Evolutionary conservation across 1,140 invertebrate genomes (phyloP).

Genomic region (Drosophila tristis): DNA sequence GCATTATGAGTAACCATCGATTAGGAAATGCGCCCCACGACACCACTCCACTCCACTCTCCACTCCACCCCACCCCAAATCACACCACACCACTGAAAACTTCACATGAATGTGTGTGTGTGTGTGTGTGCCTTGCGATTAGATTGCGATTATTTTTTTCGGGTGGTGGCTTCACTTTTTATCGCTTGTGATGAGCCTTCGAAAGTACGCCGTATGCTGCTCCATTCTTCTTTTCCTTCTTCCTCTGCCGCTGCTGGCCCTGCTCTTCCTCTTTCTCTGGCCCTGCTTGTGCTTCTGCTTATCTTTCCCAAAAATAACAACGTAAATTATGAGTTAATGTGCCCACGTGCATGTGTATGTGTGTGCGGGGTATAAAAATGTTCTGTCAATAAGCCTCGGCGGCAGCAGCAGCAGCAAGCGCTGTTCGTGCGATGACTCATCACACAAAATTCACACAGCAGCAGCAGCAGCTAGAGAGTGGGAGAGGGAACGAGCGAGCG

Average conservation of each 20-base stretch:
- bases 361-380: slow-evolving; percentile 63
- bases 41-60: neutral
- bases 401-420: slow-evolving; percentile 12
- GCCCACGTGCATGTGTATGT: slow-evolving; percentile 37
- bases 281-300: slow-evolving; percentile 36
- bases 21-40: slow-evolving; percentile 46
- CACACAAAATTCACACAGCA: slow-evolving; percentile 66
- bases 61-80: slow-evolving; percentile 30
- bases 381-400: slow-evolving; percentile 73
- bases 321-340: slow-evolving; percentile 81
- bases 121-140: slow-evolving; percentile 12
- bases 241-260: too few species aligned
- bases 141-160: slow-evolving; percentile 29
- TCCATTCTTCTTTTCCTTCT: slow-evolving; percentile 27
- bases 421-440: slow-evolving; percentile 61
- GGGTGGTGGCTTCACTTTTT: slow-evolving; percentile 33
- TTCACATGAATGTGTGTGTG: slow-evolving; percentile 11
- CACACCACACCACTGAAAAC: slow-evolving; percentile 33
- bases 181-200: slow-evolving; percentile 27
- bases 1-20: slow-evolving; percentile 68
- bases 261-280: neutral
- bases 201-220: slow-evolving; percentile 55
- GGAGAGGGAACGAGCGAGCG: slow-evolving; percentile 2
- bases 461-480: slow-evolving; percentile 12
- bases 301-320: slow-evolving; percentile 78